A percentile compares a stretch with the other conserved stretches of the same genome.
Conservation (phyloP, 2,888 invertebrate species). For the Eristalis intricaria region DNA sequence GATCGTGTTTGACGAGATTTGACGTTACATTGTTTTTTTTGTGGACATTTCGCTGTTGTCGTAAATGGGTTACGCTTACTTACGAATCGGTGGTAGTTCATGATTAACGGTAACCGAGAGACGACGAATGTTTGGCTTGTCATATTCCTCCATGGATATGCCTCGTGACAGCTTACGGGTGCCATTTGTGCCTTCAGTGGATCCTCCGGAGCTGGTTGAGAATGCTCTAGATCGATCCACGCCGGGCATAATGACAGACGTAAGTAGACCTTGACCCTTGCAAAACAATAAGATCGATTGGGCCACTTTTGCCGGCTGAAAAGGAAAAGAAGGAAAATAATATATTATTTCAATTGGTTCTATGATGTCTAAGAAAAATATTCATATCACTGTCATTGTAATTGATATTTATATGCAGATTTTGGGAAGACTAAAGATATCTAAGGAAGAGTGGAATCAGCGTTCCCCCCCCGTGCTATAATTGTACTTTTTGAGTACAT, state of each 20-base stretch:
- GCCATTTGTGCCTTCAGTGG: conserved; percentile 81
- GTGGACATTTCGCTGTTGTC: background rate
- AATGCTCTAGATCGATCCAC: conserved; percentile 87
- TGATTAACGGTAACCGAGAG: conserved; percentile 84
- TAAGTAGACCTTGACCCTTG: conserved; percentile 92
- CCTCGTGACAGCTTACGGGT: conserved; percentile 83
- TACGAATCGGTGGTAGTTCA: conserved; percentile 85
- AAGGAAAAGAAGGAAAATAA: conserved; percentile 49
- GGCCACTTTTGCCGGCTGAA: conserved; percentile 92
- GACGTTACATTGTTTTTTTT: conserved; percentile 5
- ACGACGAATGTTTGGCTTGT: conserved; percentile 89
- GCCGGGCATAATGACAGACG: conserved; percentile 91
- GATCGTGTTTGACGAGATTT: conserved; percentile 13
- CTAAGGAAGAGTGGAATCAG: no score
- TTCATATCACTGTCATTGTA: no score
- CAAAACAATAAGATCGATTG: conserved; percentile 93
- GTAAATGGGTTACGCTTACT: conserved; percentile 69
- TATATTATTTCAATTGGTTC: no score
- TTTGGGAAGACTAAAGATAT: no score
- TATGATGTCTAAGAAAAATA: no score
- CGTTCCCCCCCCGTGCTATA: no score
- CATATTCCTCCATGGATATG: conserved; percentile 92
- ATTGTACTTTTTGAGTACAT: no score
- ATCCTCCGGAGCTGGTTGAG: conserved; percentile 83
- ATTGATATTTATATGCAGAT: no score